phyloP scores from a whole-genome alignment of 2,888 invertebrate genomes.

The Lochmaea capreae region DNA sequence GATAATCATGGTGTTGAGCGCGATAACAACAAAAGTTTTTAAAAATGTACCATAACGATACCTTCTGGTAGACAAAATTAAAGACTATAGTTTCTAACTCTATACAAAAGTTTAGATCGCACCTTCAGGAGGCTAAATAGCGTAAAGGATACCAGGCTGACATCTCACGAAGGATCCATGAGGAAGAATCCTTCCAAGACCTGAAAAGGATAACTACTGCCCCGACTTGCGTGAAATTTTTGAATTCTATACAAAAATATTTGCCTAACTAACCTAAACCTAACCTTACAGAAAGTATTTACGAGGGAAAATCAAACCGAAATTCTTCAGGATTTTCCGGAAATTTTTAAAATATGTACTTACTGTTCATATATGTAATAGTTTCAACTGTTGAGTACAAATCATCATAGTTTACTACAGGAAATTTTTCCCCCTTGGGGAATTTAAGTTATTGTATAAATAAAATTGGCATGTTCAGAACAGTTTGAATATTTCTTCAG shows the following conservation, averaged over 20 bases:
- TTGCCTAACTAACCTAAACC: constrained; percentile 40
- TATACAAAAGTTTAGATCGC: constrained; percentile 62
- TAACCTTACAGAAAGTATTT: constrained; percentile 38
- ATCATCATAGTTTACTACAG: too few relatives aligned
- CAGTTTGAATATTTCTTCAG: too few relatives aligned
- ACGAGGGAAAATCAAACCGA: constrained; percentile 35
- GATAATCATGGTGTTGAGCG: constrained; percentile 15
- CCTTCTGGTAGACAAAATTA: constrained; percentile 26
- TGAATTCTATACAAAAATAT: constrained; percentile 30
- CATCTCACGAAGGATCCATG: constrained; percentile 63
- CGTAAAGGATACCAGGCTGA: constrained; percentile 63
- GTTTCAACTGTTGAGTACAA: too few relatives aligned
- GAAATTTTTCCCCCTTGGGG: too few relatives aligned
- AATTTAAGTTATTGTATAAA: too few relatives aligned
- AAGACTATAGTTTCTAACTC: constrained; percentile 47
- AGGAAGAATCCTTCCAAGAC: constrained; percentile 61
- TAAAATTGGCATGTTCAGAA: too few relatives aligned
- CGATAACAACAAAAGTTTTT: constrained; percentile 3
- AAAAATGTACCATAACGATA: constrained; percentile 25
- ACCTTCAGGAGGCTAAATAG: constrained; percentile 63
- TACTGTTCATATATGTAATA: too few relatives aligned
- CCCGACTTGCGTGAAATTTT: constrained; percentile 60
- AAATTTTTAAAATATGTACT: background rate
- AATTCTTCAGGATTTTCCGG: constrained; percentile 21
- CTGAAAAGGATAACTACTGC: constrained; percentile 66